Evolutionary conservation across 2,113 vertebrate genomes (phyloP).

Genomic region (Phycodurus eques): DNA sequence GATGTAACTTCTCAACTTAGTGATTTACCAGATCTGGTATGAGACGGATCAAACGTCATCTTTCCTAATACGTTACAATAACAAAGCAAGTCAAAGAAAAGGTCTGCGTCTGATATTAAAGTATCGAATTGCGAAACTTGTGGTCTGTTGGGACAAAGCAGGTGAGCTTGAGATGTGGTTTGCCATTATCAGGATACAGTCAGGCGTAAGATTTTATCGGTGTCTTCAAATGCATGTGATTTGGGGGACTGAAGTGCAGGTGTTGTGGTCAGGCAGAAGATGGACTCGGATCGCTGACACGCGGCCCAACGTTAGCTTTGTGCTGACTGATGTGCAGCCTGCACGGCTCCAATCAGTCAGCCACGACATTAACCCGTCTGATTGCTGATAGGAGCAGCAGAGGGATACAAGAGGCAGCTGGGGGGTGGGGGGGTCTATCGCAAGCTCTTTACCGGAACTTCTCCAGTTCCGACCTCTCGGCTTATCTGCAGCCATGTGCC

Average conservation of each 20-base stretch:
- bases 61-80: conserved; percentile 19
- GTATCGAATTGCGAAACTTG: conserved; percentile 19
- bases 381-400: conserved; percentile 67
- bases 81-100: conserved; percentile 11
- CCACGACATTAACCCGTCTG: conserved; percentile 63
- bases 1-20: conserved; percentile 17
- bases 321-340: conserved; percentile 63
- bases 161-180: conserved; percentile 33
- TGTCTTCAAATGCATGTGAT: conserved; percentile 32
- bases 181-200: conserved; percentile 26
- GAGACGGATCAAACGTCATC: conserved; percentile 28
- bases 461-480: conserved; percentile 30
- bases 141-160: conserved; percentile 18
- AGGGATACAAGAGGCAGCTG: conserved; percentile 17
- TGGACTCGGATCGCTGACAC: conserved; percentile 37
- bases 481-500: conserved; percentile 63
- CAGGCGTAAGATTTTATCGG: conserved; percentile 26
- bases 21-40: conserved; percentile 27
- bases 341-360: conserved; percentile 66
- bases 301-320: conserved; percentile 28
- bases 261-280: conserved; percentile 43
- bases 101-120: conserved; percentile 18
- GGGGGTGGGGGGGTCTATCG: conserved; percentile 24
- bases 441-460: conserved; percentile 59
- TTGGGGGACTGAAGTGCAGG: conserved; percentile 21